A percentile compares a stretch with the other conserved stretches of the same genome.
Conservation (phyloP, 2,113 vertebrate genomes). For the Cyanoliseus patagonus region DNA sequence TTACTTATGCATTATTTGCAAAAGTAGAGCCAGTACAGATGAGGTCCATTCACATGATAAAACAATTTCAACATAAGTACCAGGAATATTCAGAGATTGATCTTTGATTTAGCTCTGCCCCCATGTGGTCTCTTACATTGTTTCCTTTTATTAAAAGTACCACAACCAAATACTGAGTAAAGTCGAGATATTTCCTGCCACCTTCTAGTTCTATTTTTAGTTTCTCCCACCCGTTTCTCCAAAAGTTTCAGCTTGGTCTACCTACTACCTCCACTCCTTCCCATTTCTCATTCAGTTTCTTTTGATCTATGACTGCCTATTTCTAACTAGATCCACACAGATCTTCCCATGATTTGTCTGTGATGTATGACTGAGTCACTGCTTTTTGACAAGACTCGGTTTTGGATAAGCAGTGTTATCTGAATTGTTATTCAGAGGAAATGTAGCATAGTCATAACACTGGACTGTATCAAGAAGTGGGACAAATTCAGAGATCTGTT, state of each 20-base stretch:
- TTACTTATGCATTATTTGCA: not conserved
- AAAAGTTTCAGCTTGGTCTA: not conserved
- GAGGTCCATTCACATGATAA: not conserved
- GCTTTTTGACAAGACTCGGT: not conserved
- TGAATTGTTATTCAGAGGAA: not conserved
- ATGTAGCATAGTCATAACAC: not conserved
- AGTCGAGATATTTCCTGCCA: not conserved
- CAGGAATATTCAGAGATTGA: not conserved
- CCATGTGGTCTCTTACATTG: conserved; percentile 8
- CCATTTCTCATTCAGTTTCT: not conserved
- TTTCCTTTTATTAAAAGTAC: not conserved
- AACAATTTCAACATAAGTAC: not conserved
- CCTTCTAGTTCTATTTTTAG: not conserved
- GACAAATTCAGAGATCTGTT: not conserved
- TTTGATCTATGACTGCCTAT: not conserved
- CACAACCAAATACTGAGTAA: not conserved
- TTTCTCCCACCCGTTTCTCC: not conserved
- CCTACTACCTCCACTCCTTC: not conserved
- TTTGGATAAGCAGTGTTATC: not conserved
- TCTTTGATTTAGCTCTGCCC: conserved; percentile 56
- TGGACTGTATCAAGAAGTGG: not conserved
- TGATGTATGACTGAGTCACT: not conserved
- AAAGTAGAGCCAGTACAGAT: not conserved
- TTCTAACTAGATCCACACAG: not conserved
- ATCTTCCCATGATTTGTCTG: not conserved